phyloP scores from a whole-genome alignment of 2,888 invertebrate species.

The Melinaea marsaeus region DNA sequence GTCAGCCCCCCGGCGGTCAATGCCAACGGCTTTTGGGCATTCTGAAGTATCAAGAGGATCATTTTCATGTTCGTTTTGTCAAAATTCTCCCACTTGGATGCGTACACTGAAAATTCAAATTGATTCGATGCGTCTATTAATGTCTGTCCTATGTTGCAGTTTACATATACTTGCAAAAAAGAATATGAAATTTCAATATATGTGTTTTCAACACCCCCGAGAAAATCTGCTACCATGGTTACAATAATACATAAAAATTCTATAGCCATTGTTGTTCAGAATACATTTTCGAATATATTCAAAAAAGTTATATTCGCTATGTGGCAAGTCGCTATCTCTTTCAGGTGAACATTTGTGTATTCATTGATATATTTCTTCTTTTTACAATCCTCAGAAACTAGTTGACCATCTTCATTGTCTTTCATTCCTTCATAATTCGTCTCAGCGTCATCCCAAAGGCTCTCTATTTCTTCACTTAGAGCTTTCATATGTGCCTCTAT shows the following conservation, averaged over 20 bases:
- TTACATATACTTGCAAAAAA: slow-evolving; percentile 48
- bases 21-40: slow-evolving; percentile 49
- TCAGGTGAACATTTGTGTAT: slow-evolving; percentile 39
- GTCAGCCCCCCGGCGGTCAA: slow-evolving; percentile 56
- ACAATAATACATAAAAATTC: slow-evolving; percentile 46
- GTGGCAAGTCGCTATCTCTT: slow-evolving; percentile 43
- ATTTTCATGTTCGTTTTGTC: slow-evolving; percentile 49
- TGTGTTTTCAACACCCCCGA: slow-evolving; percentile 54
- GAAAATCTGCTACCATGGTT: slow-evolving; percentile 49
- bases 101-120: slow-evolving; percentile 52
- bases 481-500: slow-evolving; percentile 53
- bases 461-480: slow-evolving; percentile 45
- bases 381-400: slow-evolving; percentile 5
- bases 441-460: slow-evolving; percentile 46
- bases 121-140: slow-evolving; percentile 48
- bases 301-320: slow-evolving; percentile 40
- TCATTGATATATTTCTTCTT: slow-evolving; percentile 39
- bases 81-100: slow-evolving; percentile 59
- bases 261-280: slow-evolving; percentile 45
- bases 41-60: slow-evolving; percentile 49
- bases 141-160: slow-evolving; percentile 54
- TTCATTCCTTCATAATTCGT: slow-evolving; percentile 18
- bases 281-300: slow-evolving; percentile 41
- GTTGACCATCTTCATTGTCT: background rate
- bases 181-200: slow-evolving; percentile 49